Evolutionary conservation across 2,113 vertebrate genomes (phyloP), one percentile per base, ranked within the genome.

Genomic region (Gobio gobio): DNA sequence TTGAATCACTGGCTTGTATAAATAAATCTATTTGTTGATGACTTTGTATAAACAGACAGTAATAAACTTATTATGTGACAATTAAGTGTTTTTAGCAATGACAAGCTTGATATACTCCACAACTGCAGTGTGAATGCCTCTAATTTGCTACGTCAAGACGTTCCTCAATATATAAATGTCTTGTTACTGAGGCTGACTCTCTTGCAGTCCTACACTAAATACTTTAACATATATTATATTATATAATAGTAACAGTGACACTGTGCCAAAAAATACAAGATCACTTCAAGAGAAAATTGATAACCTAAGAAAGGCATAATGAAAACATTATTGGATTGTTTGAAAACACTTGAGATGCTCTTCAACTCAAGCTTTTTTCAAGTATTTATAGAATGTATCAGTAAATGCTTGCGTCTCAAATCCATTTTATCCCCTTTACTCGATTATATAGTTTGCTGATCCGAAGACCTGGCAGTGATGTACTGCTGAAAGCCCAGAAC

Each of bases 351-450:
- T 16, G 3, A 84, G 58, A 54, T 75, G 58, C 73, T 63, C 82
- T 76, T 40, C 22, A 43, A 83, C 45, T 49, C 82, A 81, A 79
- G 74, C 82, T 86, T 40, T 40, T 40, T 40, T 89, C 54, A 73
- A 26, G 43, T 43, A 10, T 68, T 78, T 86, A 80, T 73, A 66
- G 86, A 78, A 68, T 29, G 1, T 14, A 26, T 73, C 45, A 10
- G 54, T 85, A 85, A 78, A 66, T 78, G 78, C 45, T 59, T 20
- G 26, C 26, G 29, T 64, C 73, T 86, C 72, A 36, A 58, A 85
- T 85, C 58, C 83, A 85, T 87, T 74, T 87, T n/a, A 83, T 79
- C 82, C 78, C 64, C 83, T 87, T 88, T 82, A 82, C 85, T 86
- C 87, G 86, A 85, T 88, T 86, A 84, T 82, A 45, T 64, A 54